A percentile compares a stretch with the other conserved stretches of the same genome.
Evolutionary conservation across 92 coral and sea anemone genomes (phyloP).

Genomic region (Isaurus tuberculatus): DNA sequence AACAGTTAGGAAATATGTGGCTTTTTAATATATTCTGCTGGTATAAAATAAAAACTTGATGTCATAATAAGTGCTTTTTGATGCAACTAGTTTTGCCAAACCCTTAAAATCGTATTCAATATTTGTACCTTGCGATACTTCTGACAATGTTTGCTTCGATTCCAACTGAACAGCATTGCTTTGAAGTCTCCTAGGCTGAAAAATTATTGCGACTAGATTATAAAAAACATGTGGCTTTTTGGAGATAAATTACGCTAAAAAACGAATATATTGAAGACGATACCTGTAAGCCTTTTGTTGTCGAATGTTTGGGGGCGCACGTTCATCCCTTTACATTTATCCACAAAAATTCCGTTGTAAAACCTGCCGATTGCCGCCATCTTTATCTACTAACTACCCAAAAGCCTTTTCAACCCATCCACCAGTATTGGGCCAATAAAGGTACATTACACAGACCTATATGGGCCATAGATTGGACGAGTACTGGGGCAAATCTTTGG

Average conservation of each 20-base stretch:
- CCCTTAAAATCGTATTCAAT: background rate
- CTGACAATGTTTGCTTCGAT: constrained; percentile 11
- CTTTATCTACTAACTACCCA: constrained; percentile 5
- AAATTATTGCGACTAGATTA: background rate
- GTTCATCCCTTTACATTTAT: background rate
- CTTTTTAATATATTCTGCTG: background rate
- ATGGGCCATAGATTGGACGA: background rate
- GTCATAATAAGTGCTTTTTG: background rate
- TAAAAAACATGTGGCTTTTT: constrained; percentile 28
- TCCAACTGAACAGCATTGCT: background rate
- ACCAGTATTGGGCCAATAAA: constrained; percentile 24
- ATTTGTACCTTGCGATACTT: constrained; percentile 4
- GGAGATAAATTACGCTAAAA: background rate
- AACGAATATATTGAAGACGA: no score
- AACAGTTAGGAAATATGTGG: background rate
- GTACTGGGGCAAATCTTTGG: background rate
- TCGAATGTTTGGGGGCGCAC: background rate
- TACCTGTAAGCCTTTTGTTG: background rate
- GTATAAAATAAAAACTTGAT: no score
- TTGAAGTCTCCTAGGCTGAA: background rate
- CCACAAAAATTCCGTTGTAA: background rate
- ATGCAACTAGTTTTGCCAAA: background rate
- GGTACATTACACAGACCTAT: background rate
- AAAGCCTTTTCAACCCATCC: background rate
- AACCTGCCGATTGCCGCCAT: constrained; percentile 3